phyloP scores from a whole-genome alignment of 2,797 vertebrate species.

The Leucoraja ocellata region DNA sequence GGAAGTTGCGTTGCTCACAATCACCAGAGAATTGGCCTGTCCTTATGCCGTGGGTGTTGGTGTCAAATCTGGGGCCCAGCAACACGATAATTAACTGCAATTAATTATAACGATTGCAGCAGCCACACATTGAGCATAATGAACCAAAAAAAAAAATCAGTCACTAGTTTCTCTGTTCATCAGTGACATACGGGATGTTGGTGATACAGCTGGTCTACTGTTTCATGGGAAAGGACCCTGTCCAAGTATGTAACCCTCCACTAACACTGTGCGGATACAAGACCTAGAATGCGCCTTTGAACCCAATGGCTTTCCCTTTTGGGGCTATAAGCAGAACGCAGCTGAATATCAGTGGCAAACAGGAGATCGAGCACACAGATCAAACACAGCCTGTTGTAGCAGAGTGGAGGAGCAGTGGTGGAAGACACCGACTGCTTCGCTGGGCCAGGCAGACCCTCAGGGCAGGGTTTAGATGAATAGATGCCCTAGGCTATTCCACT shows the following conservation, averaged over 20 bases:
- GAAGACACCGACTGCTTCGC: too few relatives aligned
- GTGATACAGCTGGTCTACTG: not conserved
- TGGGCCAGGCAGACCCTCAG: too few relatives aligned
- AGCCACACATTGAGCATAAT: slow-evolving; percentile 7
- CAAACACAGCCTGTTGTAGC: too few relatives aligned
- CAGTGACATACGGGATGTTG: not conserved
- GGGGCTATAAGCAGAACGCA: not conserved
- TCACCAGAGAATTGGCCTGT: slow-evolving; percentile 14
- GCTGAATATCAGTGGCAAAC: not conserved
- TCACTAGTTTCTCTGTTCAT: not conserved
- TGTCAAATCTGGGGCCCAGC: not conserved
- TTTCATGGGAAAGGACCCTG: not conserved
- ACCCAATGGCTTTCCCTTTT: too few relatives aligned
- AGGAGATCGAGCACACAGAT: not conserved
- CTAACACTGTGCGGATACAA: not conserved
- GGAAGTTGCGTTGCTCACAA: not conserved
- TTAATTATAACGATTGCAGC: slow-evolving; percentile 13
- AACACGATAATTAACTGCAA: slow-evolving; percentile 21
- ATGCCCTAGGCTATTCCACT: too few relatives aligned
- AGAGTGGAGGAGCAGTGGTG: too few relatives aligned
- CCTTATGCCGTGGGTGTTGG: not conserved
- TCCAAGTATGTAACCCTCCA: not conserved
- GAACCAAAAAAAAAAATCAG: not conserved
- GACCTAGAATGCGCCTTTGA: not conserved
- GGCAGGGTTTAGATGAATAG: too few relatives aligned